Evolutionary conservation across 2,888 invertebrate genomes (phyloP).

Genomic region (Brachyptera putata): DNA sequence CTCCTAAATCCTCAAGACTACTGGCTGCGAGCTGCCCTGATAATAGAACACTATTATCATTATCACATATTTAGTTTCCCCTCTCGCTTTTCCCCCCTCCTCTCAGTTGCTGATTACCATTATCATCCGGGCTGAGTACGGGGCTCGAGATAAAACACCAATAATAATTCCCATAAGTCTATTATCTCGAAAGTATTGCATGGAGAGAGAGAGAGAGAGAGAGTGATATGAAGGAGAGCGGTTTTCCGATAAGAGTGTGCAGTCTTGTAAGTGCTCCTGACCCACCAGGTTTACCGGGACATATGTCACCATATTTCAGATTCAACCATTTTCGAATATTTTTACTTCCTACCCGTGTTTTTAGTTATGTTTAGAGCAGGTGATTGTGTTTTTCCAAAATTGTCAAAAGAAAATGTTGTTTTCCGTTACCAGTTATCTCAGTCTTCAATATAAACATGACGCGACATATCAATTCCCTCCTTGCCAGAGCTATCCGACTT

Average conservation of each 20-base stretch:
- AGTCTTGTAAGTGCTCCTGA: too few species aligned
- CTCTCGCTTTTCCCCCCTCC: neutral
- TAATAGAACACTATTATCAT: neutral
- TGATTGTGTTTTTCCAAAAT: too few species aligned
- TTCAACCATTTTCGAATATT: too few species aligned
- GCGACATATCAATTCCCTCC: too few species aligned
- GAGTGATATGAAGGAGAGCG: neutral
- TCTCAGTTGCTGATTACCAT: neutral
- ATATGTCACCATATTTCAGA: too few species aligned
- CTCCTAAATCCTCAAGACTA: neutral
- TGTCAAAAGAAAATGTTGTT: too few species aligned
- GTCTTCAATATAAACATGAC: too few species aligned
- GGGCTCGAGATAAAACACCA: slow-evolving; percentile 21
- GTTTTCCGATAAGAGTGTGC: neutral
- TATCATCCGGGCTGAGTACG: neutral
- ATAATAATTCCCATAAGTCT: slow-evolving; percentile 5
- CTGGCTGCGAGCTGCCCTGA: neutral
- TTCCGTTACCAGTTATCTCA: too few species aligned
- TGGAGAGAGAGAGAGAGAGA: neutral
- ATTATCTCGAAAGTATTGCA: neutral
- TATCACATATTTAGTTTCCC: neutral
- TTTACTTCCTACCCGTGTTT: too few species aligned
- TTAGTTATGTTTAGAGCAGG: too few species aligned
- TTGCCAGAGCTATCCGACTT: too few species aligned
- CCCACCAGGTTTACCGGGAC: too few species aligned